Percentiles rank a stretch among this genome's conserved stretches.
These are phyloP conservation scores for Anguilla obscura DNA, from an alignment of 2,797 vertebrate species.

Conservation along the genomic window DNA sequence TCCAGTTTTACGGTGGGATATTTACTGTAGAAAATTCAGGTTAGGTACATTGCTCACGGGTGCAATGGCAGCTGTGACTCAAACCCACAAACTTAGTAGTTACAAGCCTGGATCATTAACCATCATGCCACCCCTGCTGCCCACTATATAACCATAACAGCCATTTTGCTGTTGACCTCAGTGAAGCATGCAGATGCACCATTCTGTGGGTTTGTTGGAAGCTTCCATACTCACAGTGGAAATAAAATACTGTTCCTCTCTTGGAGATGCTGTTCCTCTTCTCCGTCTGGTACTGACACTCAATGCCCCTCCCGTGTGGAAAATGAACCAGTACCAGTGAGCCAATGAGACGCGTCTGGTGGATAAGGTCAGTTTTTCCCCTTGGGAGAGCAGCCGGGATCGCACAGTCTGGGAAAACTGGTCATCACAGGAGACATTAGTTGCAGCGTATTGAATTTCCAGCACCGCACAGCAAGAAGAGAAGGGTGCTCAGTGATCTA, in stretches of 20 bases:
- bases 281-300: background rate
- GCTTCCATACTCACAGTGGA: constrained; percentile 7
- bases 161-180: background rate
- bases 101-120: background rate
- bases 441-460: background rate
- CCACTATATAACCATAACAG: background rate
- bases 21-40: background rate
- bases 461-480: background rate
- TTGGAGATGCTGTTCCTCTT: background rate
- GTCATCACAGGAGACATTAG: background rate
- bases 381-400: background rate
- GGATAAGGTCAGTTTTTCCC: constrained; percentile 15
- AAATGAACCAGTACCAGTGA: background rate
- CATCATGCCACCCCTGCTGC: background rate
- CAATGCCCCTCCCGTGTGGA: background rate
- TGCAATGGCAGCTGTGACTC: background rate
- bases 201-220: background rate
- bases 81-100: background rate
- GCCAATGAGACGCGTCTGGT: background rate
- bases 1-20: background rate
- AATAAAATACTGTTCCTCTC: background rate
- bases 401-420: background rate
- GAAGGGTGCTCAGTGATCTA: background rate
- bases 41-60: background rate
- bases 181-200: background rate